Conservation (phyloP, 2,888 invertebrate species). For the Arrhopalites spinosus region DNA sequence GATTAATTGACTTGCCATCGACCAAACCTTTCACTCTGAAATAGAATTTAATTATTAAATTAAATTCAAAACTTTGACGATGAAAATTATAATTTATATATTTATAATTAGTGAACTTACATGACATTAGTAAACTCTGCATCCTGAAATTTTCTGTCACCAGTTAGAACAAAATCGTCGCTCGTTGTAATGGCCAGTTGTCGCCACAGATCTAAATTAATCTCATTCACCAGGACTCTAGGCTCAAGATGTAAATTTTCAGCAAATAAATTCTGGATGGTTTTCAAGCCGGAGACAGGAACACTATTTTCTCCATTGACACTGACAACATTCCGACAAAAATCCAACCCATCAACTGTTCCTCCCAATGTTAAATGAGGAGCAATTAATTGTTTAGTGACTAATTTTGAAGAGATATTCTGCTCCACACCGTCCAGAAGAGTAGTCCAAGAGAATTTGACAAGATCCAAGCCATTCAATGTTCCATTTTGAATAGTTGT, state of each 20-base stretch:
- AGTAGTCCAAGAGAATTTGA: constrained; percentile 33
- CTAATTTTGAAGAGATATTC: neutral
- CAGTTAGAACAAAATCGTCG: constrained; percentile 2
- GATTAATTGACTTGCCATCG: constrained; percentile 37
- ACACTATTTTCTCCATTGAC: constrained; percentile 36
- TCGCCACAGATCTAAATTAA: constrained; percentile 45
- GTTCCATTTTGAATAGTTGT: constrained; percentile 26
- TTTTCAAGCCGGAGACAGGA: constrained; percentile 21
- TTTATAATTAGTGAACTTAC: constrained; percentile 33
- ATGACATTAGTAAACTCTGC: constrained; percentile 21
- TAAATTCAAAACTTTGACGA: neutral
- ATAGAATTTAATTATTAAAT: too few relatives aligned
- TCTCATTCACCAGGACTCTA: constrained; percentile 31
- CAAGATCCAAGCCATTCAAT: constrained; percentile 43
- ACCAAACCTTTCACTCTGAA: constrained; percentile 43
- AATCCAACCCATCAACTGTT: constrained; percentile 27
- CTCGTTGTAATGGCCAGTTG: constrained; percentile 18
- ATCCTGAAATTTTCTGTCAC: constrained; percentile 20
- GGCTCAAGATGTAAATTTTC: constrained; percentile 24
- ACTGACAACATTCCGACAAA: constrained; percentile 38
- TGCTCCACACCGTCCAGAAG: constrained; percentile 34
- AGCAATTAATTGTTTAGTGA: neutral
- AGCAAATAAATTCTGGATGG: constrained; percentile 23
- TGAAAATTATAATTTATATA: neutral
- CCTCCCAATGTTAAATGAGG: neutral